These are phyloP conservation scores for Diarsia rubi DNA, from an alignment of 2,888 invertebrate species.

Conservation along the genomic window DNA sequence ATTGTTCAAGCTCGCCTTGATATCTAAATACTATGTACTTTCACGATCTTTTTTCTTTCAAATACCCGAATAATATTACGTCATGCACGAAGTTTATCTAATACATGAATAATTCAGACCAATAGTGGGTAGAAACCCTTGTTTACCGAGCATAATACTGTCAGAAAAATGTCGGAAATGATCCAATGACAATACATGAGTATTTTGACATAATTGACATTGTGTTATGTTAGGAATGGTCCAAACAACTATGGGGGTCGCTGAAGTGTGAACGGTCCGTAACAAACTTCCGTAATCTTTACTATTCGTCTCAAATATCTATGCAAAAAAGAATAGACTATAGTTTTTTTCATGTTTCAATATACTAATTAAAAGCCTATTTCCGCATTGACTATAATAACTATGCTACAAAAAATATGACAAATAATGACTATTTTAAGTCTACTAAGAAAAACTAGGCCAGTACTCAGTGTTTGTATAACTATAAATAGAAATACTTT, in stretches of 20 bases:
- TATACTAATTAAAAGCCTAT: slow-evolving; percentile 28
- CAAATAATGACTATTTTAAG: not conserved
- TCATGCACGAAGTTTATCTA: not conserved
- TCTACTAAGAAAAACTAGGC: slow-evolving; percentile 3
- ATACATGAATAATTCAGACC: not conserved
- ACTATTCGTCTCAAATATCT: slow-evolving; percentile 34
- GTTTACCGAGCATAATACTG: not conserved
- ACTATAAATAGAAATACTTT: not conserved
- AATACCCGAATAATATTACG: slow-evolving; percentile 14
- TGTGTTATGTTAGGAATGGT: not conserved
- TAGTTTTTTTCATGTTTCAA: slow-evolving; percentile 33
- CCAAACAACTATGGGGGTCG: not conserved
- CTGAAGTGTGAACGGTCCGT: slow-evolving; percentile 2
- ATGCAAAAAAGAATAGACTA: slow-evolving; percentile 35
- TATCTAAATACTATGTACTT: slow-evolving; percentile 19
- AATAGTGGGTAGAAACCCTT: not conserved
- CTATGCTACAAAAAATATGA: slow-evolving; percentile 31
- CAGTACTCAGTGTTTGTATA: not conserved
- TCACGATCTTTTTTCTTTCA: slow-evolving; percentile 1
- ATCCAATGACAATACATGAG: slow-evolving; percentile 19
- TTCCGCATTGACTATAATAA: slow-evolving; percentile 44
- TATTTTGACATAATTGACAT: slow-evolving; percentile 33
- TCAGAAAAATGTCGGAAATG: slow-evolving; percentile 34
- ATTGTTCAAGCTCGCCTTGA: slow-evolving; percentile 36
- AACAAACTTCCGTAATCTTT: slow-evolving; percentile 40